A percentile compares a stretch with the other conserved stretches of the same genome.
Evolutionary conservation across 2,113 vertebrate genomes (phyloP).

Genomic region (Nipponia nippon): DNA sequence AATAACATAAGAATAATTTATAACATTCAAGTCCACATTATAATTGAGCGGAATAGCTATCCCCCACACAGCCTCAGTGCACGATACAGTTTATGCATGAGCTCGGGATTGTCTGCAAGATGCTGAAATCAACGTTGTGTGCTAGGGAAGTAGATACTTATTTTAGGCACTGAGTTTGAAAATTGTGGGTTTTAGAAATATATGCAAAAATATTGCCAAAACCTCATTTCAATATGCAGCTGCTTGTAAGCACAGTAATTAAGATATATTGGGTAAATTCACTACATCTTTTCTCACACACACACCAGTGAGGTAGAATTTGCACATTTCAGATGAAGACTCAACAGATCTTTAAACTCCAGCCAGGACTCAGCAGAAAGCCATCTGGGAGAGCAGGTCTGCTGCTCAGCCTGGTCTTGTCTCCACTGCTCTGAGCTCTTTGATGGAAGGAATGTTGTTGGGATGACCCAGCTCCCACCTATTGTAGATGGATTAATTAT

Average conservation of each 20-base stretch:
- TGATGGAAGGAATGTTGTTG: neutral
- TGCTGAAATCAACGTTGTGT: slow-evolving; percentile 17
- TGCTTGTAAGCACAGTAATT: slow-evolving; percentile 48
- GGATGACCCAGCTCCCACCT: neutral
- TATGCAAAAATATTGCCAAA: slow-evolving; percentile 60
- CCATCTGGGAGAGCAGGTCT: neutral
- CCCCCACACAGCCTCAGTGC: neutral
- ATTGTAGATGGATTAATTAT: neutral
- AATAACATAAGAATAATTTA: neutral
- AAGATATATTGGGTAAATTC: slow-evolving; percentile 30
- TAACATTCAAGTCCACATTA: neutral
- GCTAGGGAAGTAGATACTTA: neutral
- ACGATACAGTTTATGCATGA: neutral
- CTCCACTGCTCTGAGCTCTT: neutral
- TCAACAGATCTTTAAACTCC: slow-evolving; percentile 14
- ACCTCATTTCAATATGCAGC: slow-evolving; percentile 43
- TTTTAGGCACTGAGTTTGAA: slow-evolving; percentile 20
- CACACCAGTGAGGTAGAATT: neutral
- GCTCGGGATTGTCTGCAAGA: slow-evolving; percentile 4
- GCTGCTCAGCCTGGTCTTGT: neutral
- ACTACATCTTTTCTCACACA: slow-evolving; percentile 12
- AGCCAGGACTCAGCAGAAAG: neutral
- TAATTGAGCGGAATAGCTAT: neutral
- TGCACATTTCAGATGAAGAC: neutral
- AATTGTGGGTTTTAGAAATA: slow-evolving; percentile 36